phyloP scores from a whole-genome alignment of 2,888 invertebrate genomes.

The Parnassius orleans region DNA sequence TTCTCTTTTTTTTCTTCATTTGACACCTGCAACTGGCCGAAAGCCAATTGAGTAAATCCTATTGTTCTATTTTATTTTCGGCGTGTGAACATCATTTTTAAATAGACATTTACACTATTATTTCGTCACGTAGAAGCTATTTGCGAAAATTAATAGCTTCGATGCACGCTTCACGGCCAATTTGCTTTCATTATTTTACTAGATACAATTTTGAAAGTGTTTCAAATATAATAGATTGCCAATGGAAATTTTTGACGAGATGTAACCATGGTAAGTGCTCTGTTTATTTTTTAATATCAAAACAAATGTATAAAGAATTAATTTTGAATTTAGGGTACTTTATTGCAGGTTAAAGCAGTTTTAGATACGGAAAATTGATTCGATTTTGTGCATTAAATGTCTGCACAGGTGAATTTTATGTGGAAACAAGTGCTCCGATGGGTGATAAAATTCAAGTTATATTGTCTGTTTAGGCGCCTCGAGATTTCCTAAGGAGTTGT shows the following conservation, averaged over 20 bases:
- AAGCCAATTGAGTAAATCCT: constrained; percentile 34
- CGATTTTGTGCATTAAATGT: too few species aligned
- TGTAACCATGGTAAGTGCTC: constrained; percentile 20
- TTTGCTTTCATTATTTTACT: constrained; percentile 24
- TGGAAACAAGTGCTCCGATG: too few species aligned
- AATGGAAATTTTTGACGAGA: constrained; percentile 14
- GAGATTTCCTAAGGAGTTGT: too few species aligned
- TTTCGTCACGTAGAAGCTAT: constrained; percentile 35
- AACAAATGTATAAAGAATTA: background rate
- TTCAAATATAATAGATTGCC: constrained; percentile 20
- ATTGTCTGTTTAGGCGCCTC: too few species aligned
- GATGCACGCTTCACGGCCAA: constrained; percentile 22
- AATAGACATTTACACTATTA: constrained; percentile 36
- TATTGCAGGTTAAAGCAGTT: too few species aligned
- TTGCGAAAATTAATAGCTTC: constrained; percentile 24
- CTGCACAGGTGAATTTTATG: too few species aligned
- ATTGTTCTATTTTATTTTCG: constrained; percentile 38
- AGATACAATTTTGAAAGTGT: constrained; percentile 22
- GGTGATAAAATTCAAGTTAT: too few species aligned
- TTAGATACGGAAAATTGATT: too few species aligned
- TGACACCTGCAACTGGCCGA: constrained; percentile 39
- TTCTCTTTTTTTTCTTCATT: constrained; percentile 26
- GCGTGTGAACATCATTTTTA: constrained; percentile 37
- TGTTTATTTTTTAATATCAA: background rate
- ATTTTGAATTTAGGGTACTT: too few species aligned